phyloP scores from a whole-genome alignment of 2,888 invertebrate species.

The Lasioglossum marginatum region DNA sequence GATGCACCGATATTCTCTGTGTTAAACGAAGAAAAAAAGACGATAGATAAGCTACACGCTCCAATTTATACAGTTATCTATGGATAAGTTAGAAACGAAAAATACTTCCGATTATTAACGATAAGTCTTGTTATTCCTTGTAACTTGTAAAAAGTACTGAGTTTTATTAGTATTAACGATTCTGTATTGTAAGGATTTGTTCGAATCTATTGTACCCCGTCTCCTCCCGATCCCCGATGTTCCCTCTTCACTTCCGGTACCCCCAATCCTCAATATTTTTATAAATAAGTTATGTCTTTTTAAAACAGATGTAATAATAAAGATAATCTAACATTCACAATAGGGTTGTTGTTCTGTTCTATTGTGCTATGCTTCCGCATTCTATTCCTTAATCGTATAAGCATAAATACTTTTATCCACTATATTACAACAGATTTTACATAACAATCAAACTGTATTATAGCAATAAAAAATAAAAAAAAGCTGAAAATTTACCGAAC shows the following conservation, averaged over 20 bases:
- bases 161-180: slow-evolving; percentile 84
- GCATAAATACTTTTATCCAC: slow-evolving; percentile 75
- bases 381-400: slow-evolving; percentile 74
- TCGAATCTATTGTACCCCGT: slow-evolving; percentile 73
- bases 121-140: slow-evolving; percentile 84
- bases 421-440: slow-evolving; percentile 78
- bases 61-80: slow-evolving; percentile 75
- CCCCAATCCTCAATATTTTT: slow-evolving; percentile 77
- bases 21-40: slow-evolving; percentile 68
- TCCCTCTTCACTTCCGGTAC: slow-evolving; percentile 37
- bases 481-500: slow-evolving; percentile 55
- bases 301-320: slow-evolving; percentile 83
- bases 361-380: slow-evolving; percentile 78
- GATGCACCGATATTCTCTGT: slow-evolving; percentile 72
- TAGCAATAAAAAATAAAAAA: slow-evolving; percentile 78
- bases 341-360: slow-evolving; percentile 80
- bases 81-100: slow-evolving; percentile 67
- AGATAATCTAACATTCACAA: slow-evolving; percentile 83
- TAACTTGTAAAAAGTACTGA: slow-evolving; percentile 85
- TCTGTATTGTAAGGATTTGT: slow-evolving; percentile 78
- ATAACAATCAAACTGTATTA: slow-evolving; percentile 81
- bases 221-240: slow-evolving; percentile 4
- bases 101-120: slow-evolving; percentile 75
- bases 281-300: slow-evolving; percentile 83
- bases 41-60: slow-evolving; percentile 75